phyloP scores from a whole-genome alignment of 2,797 vertebrate species.

The Percopsis omiscomaycus region DNA sequence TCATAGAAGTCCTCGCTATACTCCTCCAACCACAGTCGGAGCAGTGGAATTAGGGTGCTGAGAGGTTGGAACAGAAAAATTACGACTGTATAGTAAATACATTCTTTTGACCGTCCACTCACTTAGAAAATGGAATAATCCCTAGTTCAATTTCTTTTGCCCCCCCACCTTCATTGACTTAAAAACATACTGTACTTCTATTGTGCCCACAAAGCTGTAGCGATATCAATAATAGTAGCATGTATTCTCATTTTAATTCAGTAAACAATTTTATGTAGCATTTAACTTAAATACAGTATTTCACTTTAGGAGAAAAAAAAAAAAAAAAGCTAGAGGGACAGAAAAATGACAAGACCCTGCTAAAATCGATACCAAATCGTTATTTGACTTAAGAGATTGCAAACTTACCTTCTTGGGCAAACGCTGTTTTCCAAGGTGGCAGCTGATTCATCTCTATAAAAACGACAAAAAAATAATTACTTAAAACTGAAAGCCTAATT shows the following conservation, averaged over 20 bases:
- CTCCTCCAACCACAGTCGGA: constrained; percentile 81
- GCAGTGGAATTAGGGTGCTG: constrained; percentile 64
- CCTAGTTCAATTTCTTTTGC: too few species aligned
- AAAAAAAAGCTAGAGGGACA: background rate
- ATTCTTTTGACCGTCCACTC: too few species aligned
- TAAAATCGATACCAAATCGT: too few species aligned
- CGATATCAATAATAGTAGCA: too few species aligned
- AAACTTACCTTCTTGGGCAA: constrained; percentile 66
- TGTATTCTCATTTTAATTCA: background rate
- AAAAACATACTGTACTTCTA: too few species aligned
- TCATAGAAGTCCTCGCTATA: constrained; percentile 82
- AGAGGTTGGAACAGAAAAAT: background rate
- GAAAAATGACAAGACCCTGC: too few species aligned
- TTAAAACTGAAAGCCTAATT: background rate
- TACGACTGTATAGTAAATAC: too few species aligned
- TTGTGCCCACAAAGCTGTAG: too few species aligned
- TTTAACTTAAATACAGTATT: too few species aligned
- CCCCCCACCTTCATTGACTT: too few species aligned
- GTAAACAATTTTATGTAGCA: background rate
- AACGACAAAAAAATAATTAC: constrained; percentile 22
- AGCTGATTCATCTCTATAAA: constrained; percentile 65
- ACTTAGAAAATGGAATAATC: too few species aligned
- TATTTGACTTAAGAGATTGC: too few species aligned
- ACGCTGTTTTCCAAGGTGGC: constrained; percentile 58
- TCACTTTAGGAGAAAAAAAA: background rate